Base-by-base conservation (phyloP, 2,797 vertebrate species). In the Sebastes kiyomatsui region DNA sequence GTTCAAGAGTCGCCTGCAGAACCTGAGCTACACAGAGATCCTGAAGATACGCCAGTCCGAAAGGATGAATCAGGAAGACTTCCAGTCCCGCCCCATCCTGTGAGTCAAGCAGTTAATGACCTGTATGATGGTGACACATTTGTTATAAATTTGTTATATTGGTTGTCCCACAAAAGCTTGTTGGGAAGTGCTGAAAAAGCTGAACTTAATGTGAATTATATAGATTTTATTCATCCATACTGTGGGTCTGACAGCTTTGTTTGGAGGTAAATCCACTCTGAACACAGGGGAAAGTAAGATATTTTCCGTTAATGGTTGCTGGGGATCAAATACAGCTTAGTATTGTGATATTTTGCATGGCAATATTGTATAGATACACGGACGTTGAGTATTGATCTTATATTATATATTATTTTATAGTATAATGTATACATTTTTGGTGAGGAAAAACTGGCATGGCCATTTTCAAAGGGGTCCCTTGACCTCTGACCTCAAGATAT, bases 31-130 rank as follows among this genome's bases (percentile, higher is more conserved):
- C 95, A 98, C 99, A 0, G 99, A 99, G 96, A 99, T 99, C 94
- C 96, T 99, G 94, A 99, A 99, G 96, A 98, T 99, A 84, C 98
- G 99, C 81, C 99, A 99, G 93, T 99, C 98, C 1, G 99, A 99
- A 93, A 99, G 99, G 93, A 99, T 99, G 99, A 99, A 99, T 95
- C 99, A 99, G 91, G 99, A 99, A 90, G 99, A 99, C 93, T 99
- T 99, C 94, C 98, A 99, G 94, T 99, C 98, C 93, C 97, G 98
- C 90, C 99, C 99, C 4, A 99, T 99, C 90, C 89, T 99, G 99
- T 99, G 91, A 97, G 99, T 97, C 22, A 14, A 33, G 58, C 60
- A 20, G 7, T 66, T 12, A 27, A 0, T 55, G 13, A 22, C 4
- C 25, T 2, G 32, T 10, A 7, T n/a, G 23, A 13, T 64, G 7